Evolutionary conservation across 1,140 invertebrate genomes (phyloP), one percentile per base, ranked within the genome.

Genomic region (Drosophila auraria): DNA sequence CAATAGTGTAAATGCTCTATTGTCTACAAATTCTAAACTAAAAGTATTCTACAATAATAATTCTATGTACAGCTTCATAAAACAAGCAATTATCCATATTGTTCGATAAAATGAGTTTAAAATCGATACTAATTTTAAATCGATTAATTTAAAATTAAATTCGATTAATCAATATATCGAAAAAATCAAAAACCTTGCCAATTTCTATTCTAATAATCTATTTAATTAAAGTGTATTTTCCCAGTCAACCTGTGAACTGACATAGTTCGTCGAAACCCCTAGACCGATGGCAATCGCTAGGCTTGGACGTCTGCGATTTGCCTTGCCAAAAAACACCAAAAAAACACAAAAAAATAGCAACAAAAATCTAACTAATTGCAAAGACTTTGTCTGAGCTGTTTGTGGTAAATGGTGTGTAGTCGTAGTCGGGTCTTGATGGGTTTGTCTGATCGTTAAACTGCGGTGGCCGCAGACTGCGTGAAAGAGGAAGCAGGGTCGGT

Each of bases 321-420:
- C 12, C 38, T 69, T 45, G 63, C 64, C 49, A 20, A 71, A 70
- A 66, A 23, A 49, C 47, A 38, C 2, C 3, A n/a, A 36, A 30
- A 69, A 20, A 30, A 9, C 17, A 49, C 30, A 12, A 20, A 56
- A 17, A 33, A 30, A 17, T 6, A 54, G 25, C 14, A 25, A 57
- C n/a, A 40, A 38, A 57, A 57, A 57, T 40, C 36, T 25, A 57
- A 68, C 63, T 54, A 71, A 71, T 69, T 71, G 68, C 68, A 69
- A 54, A 49, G 50, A 30, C 44, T 64, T 51, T 68, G 63, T 71
- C 68, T 71, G 63, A 47, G 51, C 63, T 25, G n/a, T 50, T 11
- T 50, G 23, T 60, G 14, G 33, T n/a, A 40, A 50, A 59, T 60
- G 25, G 54, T 60, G 23, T 57, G 5, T 54, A 14, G 27, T 36